A percentile compares a stretch with the other conserved stretches of the same genome.
Conservation (phyloP, 2,113 vertebrate species). For the Pseudopipra pipra region DNA sequence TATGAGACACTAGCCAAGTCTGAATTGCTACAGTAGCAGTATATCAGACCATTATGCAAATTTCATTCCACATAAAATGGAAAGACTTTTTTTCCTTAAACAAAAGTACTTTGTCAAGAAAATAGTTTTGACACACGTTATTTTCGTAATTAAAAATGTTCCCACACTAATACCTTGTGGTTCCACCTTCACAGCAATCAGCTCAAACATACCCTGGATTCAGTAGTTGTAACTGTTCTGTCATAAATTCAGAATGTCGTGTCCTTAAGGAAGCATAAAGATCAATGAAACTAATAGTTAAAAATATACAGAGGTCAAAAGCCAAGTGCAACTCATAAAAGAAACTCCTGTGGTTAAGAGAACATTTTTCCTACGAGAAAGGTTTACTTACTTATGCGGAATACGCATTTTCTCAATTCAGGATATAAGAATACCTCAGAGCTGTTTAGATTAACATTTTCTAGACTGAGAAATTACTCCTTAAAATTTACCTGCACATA, state of each 20-base stretch:
- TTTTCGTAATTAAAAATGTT: slow-evolving; percentile 10
- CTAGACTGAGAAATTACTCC: background rate
- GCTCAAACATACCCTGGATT: background rate
- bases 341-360: background rate
- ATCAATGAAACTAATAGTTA: background rate
- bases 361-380: background rate
- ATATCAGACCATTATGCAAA: slow-evolving; percentile 46
- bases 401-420: background rate
- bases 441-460: background rate
- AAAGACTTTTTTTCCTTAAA: background rate
- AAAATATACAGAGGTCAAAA: background rate
- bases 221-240: background rate
- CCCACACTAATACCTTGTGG: background rate
- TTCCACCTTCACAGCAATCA: background rate
- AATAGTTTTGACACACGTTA: slow-evolving; percentile 27
- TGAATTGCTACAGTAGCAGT: slow-evolving; percentile 22
- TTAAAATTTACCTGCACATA: background rate
- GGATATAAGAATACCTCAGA: background rate
- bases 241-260: background rate
- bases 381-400: fast-evolving
- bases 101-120: background rate
- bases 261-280: background rate
- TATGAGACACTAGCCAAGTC: slow-evolving; percentile 49
- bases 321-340: background rate
- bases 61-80: slow-evolving; percentile 10